Evolutionary conservation across 2,797 vertebrate species (phyloP), one percentile per base, ranked within the genome.

Genomic region (Lophius americanus): DNA sequence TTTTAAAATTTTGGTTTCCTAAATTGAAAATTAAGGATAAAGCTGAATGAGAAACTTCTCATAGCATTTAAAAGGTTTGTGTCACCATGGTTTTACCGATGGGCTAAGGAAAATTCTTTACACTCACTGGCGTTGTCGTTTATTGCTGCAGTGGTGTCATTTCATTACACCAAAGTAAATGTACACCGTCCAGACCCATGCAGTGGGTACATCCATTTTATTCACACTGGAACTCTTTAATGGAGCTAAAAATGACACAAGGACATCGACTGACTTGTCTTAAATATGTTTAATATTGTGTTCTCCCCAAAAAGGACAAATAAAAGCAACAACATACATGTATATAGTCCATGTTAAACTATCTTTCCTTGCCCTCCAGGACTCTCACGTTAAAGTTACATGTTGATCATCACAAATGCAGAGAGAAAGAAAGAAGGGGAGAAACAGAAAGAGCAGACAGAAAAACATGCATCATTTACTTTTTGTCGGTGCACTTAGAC

Each of bases 361-460:
- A 79, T 57, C 88, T 85, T 87, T 92, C 77, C 70, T 88, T 65
- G 44, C 69, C 64, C 75, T 87, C 84, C 79, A 82, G 59, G 74
- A 78, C 74, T 83, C 83, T 88, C 88, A 90, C 53, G 53, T 88
- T 89, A 91, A 84, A 68, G 75, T 78, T 88, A 91, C 85, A 87
- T 65, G 70, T 73, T 48, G 69, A 83, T 88, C 75, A 70, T 86
- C 81, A 90, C 88, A 88, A 67, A 86, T 85, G 78, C 79, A 79
- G 79, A 84, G 73, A 86, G 68, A 70, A 74, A 76, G 43, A 44
- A 44, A 44, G 75, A 76, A 65, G 81, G 60, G 55, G 68, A 77
- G 79, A 78, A 75, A 49, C 32, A 85, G 69, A 87, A 84, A 88
- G 61, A 73, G 76, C 83, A 81, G 83, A 88, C 80, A 73, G 77